Evolutionary conservation across 2,888 invertebrate species (phyloP).

Genomic region (Tipula unca): DNA sequence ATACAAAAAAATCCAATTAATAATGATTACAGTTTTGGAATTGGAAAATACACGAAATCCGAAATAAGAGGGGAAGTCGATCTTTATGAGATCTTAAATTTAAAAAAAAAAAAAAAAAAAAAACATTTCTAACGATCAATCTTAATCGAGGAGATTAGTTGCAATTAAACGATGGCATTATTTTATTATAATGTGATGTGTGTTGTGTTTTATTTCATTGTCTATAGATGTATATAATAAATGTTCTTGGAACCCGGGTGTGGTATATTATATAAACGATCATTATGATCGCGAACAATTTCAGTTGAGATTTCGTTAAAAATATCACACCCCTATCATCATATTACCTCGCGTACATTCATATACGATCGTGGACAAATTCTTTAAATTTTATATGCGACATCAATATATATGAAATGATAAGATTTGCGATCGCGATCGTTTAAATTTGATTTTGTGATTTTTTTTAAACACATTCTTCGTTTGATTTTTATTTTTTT

Average conservation of each 20-base stretch:
- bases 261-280: neutral
- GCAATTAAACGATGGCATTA: constrained; percentile 8
- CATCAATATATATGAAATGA: neutral
- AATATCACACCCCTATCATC: neutral
- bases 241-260: neutral
- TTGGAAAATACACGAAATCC: neutral
- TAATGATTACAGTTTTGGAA: neutral
- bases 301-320: neutral
- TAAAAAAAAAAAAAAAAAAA: neutral
- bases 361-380: neutral
- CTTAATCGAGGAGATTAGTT: constrained; percentile 8
- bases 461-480: neutral
- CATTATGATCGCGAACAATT: neutral
- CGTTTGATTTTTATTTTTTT: neutral
- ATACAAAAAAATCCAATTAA: neutral
- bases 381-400: neutral
- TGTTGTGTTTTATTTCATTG: neutral
- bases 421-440: neutral
- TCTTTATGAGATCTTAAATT: constrained; percentile 1
- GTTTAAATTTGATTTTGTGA: neutral
- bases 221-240: neutral
- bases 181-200: neutral
- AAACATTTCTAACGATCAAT: neutral
- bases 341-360: neutral
- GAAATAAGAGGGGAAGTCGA: neutral